Evolutionary conservation across 2,888 invertebrate species (phyloP).

Genomic region (Caenorhabditis drosophilae): DNA sequence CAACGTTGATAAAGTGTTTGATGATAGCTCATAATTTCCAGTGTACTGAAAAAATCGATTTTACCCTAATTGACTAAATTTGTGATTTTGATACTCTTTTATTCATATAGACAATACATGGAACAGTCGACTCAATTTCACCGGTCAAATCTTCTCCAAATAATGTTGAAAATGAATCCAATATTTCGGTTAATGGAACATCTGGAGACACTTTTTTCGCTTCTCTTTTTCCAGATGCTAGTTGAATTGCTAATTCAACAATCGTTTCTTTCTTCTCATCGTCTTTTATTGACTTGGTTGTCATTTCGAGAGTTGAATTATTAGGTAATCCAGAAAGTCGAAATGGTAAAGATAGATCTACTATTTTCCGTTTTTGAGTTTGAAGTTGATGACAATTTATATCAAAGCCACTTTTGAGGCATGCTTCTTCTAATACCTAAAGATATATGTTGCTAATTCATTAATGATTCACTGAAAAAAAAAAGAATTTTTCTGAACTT

Average conservation of each 20-base stretch:
- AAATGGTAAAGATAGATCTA: conserved; percentile 81
- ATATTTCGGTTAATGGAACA: conserved; percentile 29
- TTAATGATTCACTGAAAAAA: too few relatives aligned
- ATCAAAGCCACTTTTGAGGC: conserved; percentile 79
- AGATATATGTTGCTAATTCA: too few relatives aligned
- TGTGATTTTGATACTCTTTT: conserved; percentile 41
- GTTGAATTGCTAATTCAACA: conserved; percentile 55
- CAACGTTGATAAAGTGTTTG: conserved; percentile 29
- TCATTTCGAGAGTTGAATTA: conserved; percentile 86
- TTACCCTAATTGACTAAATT: neutral
- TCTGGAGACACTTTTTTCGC: conserved; percentile 22
- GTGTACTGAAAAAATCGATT: conserved; percentile 32
- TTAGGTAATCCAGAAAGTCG: conserved; percentile 87
- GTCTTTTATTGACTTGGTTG: conserved; percentile 72
- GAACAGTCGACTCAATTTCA: conserved; percentile 22
- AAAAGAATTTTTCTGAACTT: too few relatives aligned
- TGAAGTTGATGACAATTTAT: conserved; percentile 80
- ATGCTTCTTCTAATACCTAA: conserved; percentile 80
- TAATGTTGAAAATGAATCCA: conserved; percentile 25
- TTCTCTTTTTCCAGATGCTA: conserved; percentile 30
- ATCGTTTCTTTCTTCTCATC: conserved; percentile 5
- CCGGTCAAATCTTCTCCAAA: conserved; percentile 38
- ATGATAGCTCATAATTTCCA: conserved; percentile 24
- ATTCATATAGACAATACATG: conserved; percentile 53
- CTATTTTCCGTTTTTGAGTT: conserved; percentile 79